phyloP scores from a whole-genome alignment of 2,797 vertebrate genomes.

The Decapterus maruadsi region DNA sequence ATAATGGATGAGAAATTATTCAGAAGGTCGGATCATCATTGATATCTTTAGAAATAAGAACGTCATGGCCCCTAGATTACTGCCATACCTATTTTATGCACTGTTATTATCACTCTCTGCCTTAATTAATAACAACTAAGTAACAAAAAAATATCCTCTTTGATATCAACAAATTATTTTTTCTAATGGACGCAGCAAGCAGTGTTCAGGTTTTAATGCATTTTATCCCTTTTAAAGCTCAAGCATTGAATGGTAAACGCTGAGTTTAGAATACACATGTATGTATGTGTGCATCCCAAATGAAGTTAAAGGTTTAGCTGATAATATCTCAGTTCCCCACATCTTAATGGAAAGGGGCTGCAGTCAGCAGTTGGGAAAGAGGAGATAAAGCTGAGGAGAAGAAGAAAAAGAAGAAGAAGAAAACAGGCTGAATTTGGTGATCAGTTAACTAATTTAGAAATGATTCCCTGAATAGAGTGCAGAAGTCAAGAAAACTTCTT shows the following conservation, averaged over 20 bases:
- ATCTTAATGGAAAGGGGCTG: neutral
- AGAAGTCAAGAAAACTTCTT: neutral
- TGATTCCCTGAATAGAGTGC: conserved; percentile 2
- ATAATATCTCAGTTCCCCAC: neutral
- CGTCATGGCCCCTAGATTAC: conserved; percentile 17
- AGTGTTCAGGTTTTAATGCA: neutral
- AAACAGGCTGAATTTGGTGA: conserved; percentile 32
- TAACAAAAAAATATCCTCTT: conserved; percentile 9
- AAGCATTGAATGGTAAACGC: conserved; percentile 17
- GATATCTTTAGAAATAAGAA: conserved; percentile 20
- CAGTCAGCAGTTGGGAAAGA: neutral
- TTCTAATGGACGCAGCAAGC: neutral
- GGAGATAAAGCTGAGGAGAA: neutral
- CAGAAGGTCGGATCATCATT: conserved; percentile 57
- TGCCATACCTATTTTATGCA: conserved; percentile 33
- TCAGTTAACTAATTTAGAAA: conserved; percentile 50
- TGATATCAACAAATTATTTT: neutral
- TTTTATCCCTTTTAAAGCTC: conserved; percentile 1
- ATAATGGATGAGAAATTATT: conserved; percentile 50
- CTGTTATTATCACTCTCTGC: conserved; percentile 20
- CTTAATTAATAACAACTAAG: conserved; percentile 31
- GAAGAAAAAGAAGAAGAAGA: neutral
- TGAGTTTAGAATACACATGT: neutral
- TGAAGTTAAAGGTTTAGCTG: neutral
- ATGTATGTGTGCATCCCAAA: neutral